These are phyloP conservation scores for Cephalopholis sonnerati DNA, from an alignment of 2,113 vertebrate species.

Conservation along the genomic window DNA sequence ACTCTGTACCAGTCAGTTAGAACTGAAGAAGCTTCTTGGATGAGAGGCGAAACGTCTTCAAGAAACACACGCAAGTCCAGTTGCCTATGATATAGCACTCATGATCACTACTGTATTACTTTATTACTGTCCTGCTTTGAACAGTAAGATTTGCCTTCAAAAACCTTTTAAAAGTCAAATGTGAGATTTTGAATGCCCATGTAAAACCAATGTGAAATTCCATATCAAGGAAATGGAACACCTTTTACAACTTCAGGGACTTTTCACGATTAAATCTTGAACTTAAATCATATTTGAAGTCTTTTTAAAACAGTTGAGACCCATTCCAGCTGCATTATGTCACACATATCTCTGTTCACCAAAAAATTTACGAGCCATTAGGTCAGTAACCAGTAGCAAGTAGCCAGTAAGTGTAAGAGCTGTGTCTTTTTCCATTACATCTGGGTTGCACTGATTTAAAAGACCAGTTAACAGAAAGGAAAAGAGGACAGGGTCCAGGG, in stretches of 20 bases:
- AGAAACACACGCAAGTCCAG: too few species aligned
- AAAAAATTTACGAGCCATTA: constrained; percentile 51
- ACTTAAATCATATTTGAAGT: constrained; percentile 36
- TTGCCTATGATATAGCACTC: too few species aligned
- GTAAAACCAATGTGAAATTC: constrained; percentile 37
- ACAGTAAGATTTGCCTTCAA: background rate
- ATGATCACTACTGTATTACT: background rate
- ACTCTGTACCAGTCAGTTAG: too few species aligned
- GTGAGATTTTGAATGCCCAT: constrained; percentile 8
- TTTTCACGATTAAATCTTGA: constrained; percentile 29
- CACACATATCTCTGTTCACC: constrained; percentile 25
- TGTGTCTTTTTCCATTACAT: constrained; percentile 55
- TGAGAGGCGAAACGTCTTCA: too few species aligned
- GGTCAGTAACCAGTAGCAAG: constrained; percentile 59
- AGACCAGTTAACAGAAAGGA: constrained; percentile 51
- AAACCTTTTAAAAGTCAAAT: constrained; percentile 6
- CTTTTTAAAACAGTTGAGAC: constrained; percentile 18
- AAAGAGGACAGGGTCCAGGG: constrained; percentile 39
- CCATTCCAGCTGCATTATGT: constrained; percentile 37
- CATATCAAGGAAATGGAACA: constrained; percentile 29
- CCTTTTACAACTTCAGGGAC: constrained; percentile 34
- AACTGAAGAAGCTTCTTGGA: too few species aligned
- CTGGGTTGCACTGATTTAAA: constrained; percentile 49
- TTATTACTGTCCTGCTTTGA: background rate
- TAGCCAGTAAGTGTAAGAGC: constrained; percentile 25